Evolutionary conservation across 2,888 invertebrate species (phyloP).

Genomic region (Melitaea athalia): DNA sequence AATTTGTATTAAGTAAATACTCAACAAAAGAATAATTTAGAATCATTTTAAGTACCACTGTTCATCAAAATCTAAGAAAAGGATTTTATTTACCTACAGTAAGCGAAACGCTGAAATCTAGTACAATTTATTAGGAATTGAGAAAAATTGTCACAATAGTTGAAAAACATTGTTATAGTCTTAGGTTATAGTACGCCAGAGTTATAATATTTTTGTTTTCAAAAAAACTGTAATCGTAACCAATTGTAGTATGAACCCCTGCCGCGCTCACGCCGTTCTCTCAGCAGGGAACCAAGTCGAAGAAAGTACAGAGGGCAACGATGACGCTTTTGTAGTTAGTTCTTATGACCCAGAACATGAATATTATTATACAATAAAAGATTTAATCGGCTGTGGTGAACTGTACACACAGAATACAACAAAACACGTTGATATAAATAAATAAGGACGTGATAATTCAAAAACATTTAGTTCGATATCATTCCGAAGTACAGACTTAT

Average conservation of each 20-base stretch:
- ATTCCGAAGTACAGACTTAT: slow-evolving; percentile 43
- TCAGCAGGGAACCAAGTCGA: slow-evolving; percentile 56
- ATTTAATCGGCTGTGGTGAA: slow-evolving; percentile 1
- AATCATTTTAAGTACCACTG: too few species aligned
- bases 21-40: background rate
- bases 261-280: slow-evolving; percentile 60
- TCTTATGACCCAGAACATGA: slow-evolving; percentile 6
- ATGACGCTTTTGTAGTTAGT: slow-evolving; percentile 1
- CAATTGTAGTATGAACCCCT: slow-evolving; percentile 63
- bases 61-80: background rate
- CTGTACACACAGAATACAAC: slow-evolving; percentile 32
- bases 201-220: slow-evolving; percentile 14
- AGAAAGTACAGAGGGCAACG: slow-evolving; percentile 24
- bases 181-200: background rate
- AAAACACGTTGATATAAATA: slow-evolving; percentile 55
- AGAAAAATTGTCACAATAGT: background rate
- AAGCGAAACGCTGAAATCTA: background rate
- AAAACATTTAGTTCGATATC: slow-evolving; percentile 53
- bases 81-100: background rate
- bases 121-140: background rate
- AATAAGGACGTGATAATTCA: slow-evolving; percentile 56
- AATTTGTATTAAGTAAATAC: background rate
- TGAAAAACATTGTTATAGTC: too few species aligned
- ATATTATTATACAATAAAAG: slow-evolving; percentile 16
- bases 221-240: slow-evolving; percentile 68